These are phyloP conservation scores for Drosophila infuscata DNA, from an alignment of 2,888 invertebrate genomes.

Conservation along the genomic window DNA sequence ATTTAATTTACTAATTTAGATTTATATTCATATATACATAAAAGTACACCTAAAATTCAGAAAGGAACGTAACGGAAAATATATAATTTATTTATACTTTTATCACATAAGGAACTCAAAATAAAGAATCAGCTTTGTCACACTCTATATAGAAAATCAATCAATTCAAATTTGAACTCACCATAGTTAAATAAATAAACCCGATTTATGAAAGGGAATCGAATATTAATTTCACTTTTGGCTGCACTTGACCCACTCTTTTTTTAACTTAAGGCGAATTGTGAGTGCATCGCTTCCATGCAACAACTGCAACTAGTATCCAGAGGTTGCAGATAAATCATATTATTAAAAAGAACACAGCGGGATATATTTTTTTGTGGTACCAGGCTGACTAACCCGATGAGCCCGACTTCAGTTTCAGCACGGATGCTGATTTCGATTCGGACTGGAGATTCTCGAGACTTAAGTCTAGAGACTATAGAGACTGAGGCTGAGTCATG, in stretches of 20 bases:
- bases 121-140: background rate
- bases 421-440: slow-evolving; percentile 27
- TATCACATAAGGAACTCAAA: background rate
- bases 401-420: background rate
- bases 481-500: slow-evolving; percentile 64
- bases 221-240: slow-evolving; percentile 80
- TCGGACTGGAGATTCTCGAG: slow-evolving; percentile 16
- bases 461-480: slow-evolving; percentile 5
- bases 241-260: slow-evolving; percentile 80
- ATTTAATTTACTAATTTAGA: background rate
- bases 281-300: slow-evolving; percentile 30
- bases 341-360: slow-evolving; percentile 73
- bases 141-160: background rate
- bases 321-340: slow-evolving; percentile 70
- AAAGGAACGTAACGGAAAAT: background rate
- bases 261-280: slow-evolving; percentile 51
- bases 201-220: slow-evolving; percentile 37
- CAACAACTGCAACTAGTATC: slow-evolving; percentile 30
- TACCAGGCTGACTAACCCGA: slow-evolving; percentile 26
- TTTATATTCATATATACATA: background rate
- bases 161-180: background rate
- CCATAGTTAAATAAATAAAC: background rate
- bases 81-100: background rate
- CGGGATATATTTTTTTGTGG: slow-evolving; percentile 57
- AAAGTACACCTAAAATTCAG: background rate